Conservation (phyloP, 2,797 vertebrate genomes). For the Acanthurus tractus region DNA sequence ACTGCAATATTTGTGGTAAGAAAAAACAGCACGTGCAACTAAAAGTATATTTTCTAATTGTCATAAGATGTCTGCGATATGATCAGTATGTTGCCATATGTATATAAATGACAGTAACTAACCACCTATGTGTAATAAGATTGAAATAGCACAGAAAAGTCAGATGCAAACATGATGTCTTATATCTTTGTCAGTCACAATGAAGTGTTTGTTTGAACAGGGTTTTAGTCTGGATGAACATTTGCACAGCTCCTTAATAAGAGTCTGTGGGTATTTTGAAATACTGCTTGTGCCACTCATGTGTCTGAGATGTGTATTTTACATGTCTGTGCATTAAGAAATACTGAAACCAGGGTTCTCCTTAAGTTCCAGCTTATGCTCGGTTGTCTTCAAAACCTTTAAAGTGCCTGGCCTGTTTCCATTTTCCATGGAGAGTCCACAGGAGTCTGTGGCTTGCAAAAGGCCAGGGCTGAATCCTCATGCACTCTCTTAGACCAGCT, state of each 20-base stretch:
- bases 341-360: not conserved
- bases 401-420: constrained; percentile 10
- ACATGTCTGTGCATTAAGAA: not conserved
- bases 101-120: not conserved
- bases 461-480: constrained; percentile 16
- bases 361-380: not conserved
- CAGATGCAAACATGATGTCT: not conserved
- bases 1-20: not conserved
- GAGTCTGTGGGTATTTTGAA: not conserved
- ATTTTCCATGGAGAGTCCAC: constrained; percentile 42
- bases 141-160: not conserved
- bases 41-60: not conserved
- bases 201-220: not conserved
- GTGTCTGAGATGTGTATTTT: not conserved
- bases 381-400: constrained; percentile 27
- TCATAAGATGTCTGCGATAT: not conserved
- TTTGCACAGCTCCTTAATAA: not conserved
- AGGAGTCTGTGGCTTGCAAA: constrained; percentile 32
- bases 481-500: constrained; percentile 36
- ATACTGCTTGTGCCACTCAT: not conserved
- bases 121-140: not conserved
- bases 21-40: not conserved
- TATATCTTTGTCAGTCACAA: not conserved
- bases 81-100: not conserved
- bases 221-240: not conserved